Evolutionary conservation across 2,888 invertebrate genomes (phyloP).

Genomic region (Drosophila histrio): DNA sequence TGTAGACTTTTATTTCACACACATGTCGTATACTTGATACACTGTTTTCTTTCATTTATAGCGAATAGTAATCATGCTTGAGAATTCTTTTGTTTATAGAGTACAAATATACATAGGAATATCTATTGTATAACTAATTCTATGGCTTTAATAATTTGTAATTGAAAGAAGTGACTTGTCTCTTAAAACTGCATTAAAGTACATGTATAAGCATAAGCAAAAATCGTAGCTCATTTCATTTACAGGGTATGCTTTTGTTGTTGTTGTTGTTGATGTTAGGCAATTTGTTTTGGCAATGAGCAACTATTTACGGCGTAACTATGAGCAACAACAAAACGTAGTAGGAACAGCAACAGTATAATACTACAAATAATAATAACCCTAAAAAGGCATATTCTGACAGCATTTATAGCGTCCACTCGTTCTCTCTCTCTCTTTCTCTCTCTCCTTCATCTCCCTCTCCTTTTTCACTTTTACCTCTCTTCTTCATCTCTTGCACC

Average conservation of each 20-base stretch:
- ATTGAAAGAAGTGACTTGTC: no score
- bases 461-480: neutral
- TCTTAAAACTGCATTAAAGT: neutral
- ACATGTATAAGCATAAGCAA: no score
- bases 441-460: neutral
- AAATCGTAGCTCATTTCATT: constrained; percentile 5
- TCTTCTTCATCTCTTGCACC: neutral
- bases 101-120: neutral
- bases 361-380: constrained; percentile 45
- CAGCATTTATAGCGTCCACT: constrained; percentile 25
- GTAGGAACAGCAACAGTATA: constrained; percentile 7
- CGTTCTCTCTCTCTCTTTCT: neutral
- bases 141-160: neutral
- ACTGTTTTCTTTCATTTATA: no score
- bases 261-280: constrained; percentile 16
- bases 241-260: constrained; percentile 18
- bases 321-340: constrained; percentile 8
- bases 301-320: constrained; percentile 37
- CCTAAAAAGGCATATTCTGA: constrained; percentile 54
- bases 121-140: neutral
- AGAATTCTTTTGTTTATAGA: neutral
- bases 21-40: no score
- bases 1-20: no score
- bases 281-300: constrained; percentile 13
- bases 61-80: no score